Evolutionary conservation across 2,888 invertebrate species (phyloP).

Genomic region (Antitype chi): DNA sequence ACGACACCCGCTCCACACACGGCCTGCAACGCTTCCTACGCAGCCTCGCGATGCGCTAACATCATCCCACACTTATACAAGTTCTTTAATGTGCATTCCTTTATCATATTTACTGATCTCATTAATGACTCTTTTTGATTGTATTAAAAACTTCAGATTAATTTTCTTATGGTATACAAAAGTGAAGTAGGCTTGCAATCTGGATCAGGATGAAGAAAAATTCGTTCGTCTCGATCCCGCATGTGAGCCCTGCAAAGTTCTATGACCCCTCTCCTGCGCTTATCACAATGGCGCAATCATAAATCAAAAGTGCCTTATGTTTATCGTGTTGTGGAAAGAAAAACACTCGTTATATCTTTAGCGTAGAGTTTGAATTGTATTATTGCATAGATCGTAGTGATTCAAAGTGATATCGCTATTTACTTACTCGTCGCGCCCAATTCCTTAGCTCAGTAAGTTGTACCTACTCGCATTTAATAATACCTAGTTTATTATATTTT

Average conservation of each 20-base stretch:
- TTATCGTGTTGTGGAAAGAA: slow-evolving; percentile 49
- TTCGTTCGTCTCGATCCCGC: slow-evolving; percentile 66
- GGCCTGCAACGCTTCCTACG: slow-evolving; percentile 70
- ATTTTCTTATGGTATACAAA: slow-evolving; percentile 47
- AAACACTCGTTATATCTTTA: slow-evolving; percentile 56
- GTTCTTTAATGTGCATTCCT: slow-evolving; percentile 23
- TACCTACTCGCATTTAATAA: slow-evolving; percentile 38
- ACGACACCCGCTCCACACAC: slow-evolving; percentile 1
- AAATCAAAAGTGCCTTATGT: slow-evolving; percentile 75
- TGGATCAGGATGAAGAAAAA: slow-evolving; percentile 50
- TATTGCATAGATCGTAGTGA: slow-evolving; percentile 58
- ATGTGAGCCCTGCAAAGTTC: slow-evolving; percentile 83
- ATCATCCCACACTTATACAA: slow-evolving; percentile 40
- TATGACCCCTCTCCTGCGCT: slow-evolving; percentile 87
- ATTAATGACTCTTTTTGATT: neutral
- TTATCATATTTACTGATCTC: neutral
- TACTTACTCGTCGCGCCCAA: slow-evolving; percentile 76
- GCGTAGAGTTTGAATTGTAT: slow-evolving; percentile 60
- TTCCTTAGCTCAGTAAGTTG: slow-evolving; percentile 65
- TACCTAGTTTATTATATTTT: slow-evolving; percentile 14
- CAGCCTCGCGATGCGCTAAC: slow-evolving; percentile 73
- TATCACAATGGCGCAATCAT: slow-evolving; percentile 78
- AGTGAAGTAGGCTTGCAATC: slow-evolving; percentile 44
- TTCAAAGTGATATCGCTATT: slow-evolving; percentile 77
- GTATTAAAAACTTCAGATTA: neutral